Conservation (phyloP, 1,140 invertebrate genomes). For the Apis florea region DNA sequence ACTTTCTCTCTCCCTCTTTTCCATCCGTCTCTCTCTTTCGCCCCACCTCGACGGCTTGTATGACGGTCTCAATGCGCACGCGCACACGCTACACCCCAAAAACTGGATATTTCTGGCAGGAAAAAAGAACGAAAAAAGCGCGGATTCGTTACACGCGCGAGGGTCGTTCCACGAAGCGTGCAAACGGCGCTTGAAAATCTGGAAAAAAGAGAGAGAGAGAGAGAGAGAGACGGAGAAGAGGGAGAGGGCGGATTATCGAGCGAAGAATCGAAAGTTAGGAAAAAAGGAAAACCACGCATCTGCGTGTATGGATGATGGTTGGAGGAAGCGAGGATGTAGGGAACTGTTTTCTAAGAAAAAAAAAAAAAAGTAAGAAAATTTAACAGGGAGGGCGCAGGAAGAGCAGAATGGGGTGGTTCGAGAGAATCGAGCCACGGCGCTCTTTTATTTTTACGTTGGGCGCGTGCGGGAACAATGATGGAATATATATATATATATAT, state of each 20-base stretch:
- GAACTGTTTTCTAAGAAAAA: slow-evolving; percentile 51
- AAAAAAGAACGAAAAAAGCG: slow-evolving; percentile 66
- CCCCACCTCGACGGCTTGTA: not conserved
- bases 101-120: slow-evolving; percentile 64
- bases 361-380: slow-evolving; percentile 65
- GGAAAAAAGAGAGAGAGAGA: not conserved
- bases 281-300: slow-evolving; percentile 60
- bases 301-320: slow-evolving; percentile 40
- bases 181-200: slow-evolving; percentile 39
- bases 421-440: too few relatives aligned
- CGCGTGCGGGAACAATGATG: slow-evolving; percentile 41
- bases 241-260: slow-evolving; percentile 30
- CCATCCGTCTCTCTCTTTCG: slow-evolving; percentile 27
- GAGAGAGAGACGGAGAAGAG: slow-evolving; percentile 29
- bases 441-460: slow-evolving; percentile 51
- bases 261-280: slow-evolving; percentile 41
- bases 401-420: not conserved
- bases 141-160: slow-evolving; percentile 70
- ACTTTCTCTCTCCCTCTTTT: slow-evolving; percentile 7
- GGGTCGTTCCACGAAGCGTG: slow-evolving; percentile 47
- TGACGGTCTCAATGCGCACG: slow-evolving; percentile 7
- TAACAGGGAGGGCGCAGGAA: slow-evolving; percentile 45
- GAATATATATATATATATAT: not conserved
- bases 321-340: not conserved
- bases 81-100: slow-evolving; percentile 51